Percentiles rank a stretch among this genome's conserved stretches.
Evolutionary conservation across 2,113 vertebrate genomes (phyloP).

Genomic region (Hypocryptadius cinnamomeus): DNA sequence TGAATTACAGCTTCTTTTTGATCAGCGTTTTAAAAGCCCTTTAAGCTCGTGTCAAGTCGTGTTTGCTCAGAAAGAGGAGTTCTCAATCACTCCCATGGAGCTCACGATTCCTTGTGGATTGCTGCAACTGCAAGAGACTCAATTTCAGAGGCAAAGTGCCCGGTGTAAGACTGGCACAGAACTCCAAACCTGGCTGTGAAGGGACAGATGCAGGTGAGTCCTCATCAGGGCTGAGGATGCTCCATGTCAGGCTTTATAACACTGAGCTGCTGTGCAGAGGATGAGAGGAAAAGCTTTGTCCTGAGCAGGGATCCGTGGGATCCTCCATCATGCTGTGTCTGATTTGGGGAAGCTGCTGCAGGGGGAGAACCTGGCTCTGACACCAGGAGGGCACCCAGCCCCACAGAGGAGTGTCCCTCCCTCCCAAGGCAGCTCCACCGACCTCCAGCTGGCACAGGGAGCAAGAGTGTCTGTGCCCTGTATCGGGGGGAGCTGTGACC

Average conservation of each 20-base stretch:
- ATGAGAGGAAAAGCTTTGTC: background rate
- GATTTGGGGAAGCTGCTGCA: background rate
- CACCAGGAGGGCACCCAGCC: background rate
- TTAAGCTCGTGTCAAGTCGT: background rate
- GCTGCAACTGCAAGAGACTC: background rate
- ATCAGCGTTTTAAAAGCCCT: background rate
- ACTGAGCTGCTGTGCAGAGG: background rate
- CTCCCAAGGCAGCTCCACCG: fast-evolving
- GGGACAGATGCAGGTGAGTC: fast-evolving
- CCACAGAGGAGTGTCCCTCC: background rate
- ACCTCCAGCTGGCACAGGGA: background rate
- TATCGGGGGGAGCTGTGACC: background rate
- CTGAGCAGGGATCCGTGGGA: fast-evolving
- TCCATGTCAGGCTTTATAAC: fast-evolving
- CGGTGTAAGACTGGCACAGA: background rate
- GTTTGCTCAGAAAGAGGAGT: background rate
- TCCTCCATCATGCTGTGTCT: background rate
- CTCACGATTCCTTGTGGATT: background rate
- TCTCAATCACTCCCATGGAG: background rate
- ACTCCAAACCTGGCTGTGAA: background rate
- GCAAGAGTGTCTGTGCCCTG: fast-evolving
- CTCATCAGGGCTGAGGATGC: fast-evolving
- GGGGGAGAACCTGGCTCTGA: background rate
- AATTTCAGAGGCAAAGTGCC: background rate
- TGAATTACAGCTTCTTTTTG: background rate